These are phyloP conservation scores for Drosophila diplacantha DNA, from an alignment of 2,888 invertebrate genomes.

Conservation along the genomic window DNA sequence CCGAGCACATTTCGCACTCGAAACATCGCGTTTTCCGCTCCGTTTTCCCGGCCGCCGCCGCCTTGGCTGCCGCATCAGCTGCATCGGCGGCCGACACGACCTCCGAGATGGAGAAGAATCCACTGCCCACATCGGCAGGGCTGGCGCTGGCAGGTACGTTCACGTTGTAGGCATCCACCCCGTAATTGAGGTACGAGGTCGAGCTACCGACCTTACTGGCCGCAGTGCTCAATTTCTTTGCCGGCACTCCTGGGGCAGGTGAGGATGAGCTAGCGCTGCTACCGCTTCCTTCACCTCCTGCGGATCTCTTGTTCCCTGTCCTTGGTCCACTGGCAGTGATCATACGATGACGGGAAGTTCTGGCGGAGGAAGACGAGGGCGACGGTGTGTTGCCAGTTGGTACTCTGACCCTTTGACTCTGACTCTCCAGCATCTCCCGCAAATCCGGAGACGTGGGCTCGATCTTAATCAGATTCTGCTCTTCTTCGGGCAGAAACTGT, in stretches of 20 bases:
- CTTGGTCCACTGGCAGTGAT: constrained; percentile 48
- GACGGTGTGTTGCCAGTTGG: constrained; percentile 34
- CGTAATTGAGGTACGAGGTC: constrained; percentile 60
- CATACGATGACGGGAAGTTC: constrained; percentile 61
- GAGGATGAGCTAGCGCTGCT: constrained; percentile 21
- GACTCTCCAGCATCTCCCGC: constrained; percentile 70
- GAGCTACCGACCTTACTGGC: constrained; percentile 38
- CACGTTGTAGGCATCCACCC: constrained; percentile 58
- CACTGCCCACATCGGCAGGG: constrained; percentile 54
- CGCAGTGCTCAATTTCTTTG: constrained; percentile 41
- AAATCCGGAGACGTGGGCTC: constrained; percentile 74
- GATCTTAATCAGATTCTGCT: constrained; percentile 72
- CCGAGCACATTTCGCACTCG: constrained; percentile 90
- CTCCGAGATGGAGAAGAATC: constrained; percentile 67
- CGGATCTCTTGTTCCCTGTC: constrained; percentile 28
- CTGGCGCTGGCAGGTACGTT: constrained; percentile 50
- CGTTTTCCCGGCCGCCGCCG: constrained; percentile 52
- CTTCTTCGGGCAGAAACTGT: constrained; percentile 70
- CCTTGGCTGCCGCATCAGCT: constrained; percentile 59
- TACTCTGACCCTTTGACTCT: constrained; percentile 40
- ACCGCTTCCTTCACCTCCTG: neutral
- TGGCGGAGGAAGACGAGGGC: constrained; percentile 44
- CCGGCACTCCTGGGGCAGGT: constrained; percentile 14
- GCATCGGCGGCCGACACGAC: constrained; percentile 65
- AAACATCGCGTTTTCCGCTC: constrained; percentile 79